These are phyloP conservation scores for Acanthurus leucopareius DNA, from an alignment of 2,797 vertebrate species.

Conservation along the genomic window DNA sequence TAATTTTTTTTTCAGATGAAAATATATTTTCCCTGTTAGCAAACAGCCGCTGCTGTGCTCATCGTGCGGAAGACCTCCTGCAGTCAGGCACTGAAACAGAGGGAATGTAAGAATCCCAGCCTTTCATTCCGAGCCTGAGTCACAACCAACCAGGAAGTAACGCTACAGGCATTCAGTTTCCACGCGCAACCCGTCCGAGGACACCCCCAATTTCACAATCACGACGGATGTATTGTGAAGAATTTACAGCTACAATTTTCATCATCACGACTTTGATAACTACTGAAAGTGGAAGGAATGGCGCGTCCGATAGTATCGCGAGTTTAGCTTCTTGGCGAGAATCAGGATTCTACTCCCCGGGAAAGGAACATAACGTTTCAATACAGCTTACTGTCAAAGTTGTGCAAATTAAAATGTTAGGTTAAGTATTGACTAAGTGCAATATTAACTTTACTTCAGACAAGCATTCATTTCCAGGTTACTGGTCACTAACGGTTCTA, in stretches of 20 bases:
- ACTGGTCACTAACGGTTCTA: not conserved
- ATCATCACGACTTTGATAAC: not conserved
- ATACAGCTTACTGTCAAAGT: not conserved
- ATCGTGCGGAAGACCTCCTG: not conserved
- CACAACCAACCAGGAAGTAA: not conserved
- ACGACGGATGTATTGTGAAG: no score
- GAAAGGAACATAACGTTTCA: not conserved
- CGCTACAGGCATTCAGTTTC: not conserved
- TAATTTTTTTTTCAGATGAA: not conserved
- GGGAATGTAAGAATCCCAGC: not conserved
- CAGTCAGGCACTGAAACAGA: not conserved
- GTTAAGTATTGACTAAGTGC: not conserved
- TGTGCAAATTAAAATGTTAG: not conserved
- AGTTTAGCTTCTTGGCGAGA: constrained; percentile 26
- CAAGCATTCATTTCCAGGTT: not conserved
- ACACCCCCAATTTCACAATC: not conserved
- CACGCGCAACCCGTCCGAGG: not conserved
- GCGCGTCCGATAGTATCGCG: constrained; percentile 60
- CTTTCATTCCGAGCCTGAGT: not conserved
- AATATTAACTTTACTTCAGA: not conserved
- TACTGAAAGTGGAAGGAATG: constrained; percentile 1
- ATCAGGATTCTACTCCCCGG: constrained; percentile 3
- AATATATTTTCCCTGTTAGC: no score
- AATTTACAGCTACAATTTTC: not conserved
- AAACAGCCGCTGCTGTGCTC: not conserved